Evolutionary conservation across 2,797 vertebrate genomes (phyloP).

Genomic region (Zenarchopterus dispar): DNA sequence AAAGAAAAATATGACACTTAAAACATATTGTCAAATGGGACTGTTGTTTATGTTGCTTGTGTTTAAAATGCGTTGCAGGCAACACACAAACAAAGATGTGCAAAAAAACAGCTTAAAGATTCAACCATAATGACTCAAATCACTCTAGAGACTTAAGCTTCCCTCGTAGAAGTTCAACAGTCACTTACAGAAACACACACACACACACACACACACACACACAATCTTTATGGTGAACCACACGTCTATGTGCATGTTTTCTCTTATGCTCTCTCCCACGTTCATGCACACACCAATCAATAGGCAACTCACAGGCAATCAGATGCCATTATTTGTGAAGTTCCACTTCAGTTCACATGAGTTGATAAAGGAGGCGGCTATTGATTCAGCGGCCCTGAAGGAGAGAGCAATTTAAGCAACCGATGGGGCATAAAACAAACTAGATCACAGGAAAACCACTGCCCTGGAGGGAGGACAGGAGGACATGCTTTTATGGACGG

Average conservation of each 20-base stretch:
- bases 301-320: constrained; percentile 86
- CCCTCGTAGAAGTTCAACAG: constrained; percentile 20
- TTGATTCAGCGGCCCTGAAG: constrained; percentile 87
- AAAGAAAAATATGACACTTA: too few species aligned
- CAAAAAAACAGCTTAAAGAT: constrained; percentile 25
- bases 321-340: constrained; percentile 90
- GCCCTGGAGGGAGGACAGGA: constrained; percentile 52
- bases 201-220: constrained; percentile 21
- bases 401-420: constrained; percentile 87
- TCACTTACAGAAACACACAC: constrained; percentile 27
- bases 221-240: constrained; percentile 16
- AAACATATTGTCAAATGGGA: neutral
- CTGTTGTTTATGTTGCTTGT: too few species aligned
- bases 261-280: constrained; percentile 24
- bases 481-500: constrained; percentile 54
- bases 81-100: constrained; percentile 1
- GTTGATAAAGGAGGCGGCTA: constrained; percentile 86
- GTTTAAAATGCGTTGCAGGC: constrained; percentile 3
- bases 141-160: constrained; percentile 42
- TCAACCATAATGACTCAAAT: constrained; percentile 18
- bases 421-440: constrained; percentile 86
- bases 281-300: constrained; percentile 73
- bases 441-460: constrained; percentile 75
- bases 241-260: constrained; percentile 52
- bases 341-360: constrained; percentile 92